These are phyloP conservation scores for Probaryconus sp. DNA, from an alignment of 1,140 invertebrate genomes.

Conservation along the genomic window DNA sequence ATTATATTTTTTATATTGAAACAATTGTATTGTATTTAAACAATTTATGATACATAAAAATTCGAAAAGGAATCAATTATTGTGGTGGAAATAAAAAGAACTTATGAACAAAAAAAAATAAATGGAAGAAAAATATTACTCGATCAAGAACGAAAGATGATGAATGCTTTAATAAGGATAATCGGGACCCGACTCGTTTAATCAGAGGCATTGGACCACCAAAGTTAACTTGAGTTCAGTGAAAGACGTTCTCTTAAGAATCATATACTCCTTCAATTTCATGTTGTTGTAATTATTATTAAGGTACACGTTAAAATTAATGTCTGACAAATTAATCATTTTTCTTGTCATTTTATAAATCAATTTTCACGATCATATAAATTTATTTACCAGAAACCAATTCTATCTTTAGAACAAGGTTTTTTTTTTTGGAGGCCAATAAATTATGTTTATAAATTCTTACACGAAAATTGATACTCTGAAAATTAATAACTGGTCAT, in stretches of 20 bases:
- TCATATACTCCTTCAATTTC: conserved; percentile 28
- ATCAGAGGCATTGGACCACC: conserved; percentile 66
- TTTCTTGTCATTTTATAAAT: no score
- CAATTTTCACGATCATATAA: no score
- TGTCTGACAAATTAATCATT: no score
- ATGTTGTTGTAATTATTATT: conserved; percentile 30
- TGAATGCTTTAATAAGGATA: conserved; percentile 71
- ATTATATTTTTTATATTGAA: no score
- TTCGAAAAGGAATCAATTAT: conserved; percentile 48
- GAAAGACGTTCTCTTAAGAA: conserved; percentile 31
- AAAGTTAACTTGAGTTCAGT: conserved; percentile 56
- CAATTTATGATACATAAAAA: conserved; percentile 12
- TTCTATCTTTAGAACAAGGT: no score
- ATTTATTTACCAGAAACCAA: no score
- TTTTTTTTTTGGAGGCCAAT: no score
- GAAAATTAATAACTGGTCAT: no score
- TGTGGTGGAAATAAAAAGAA: conserved; percentile 42
- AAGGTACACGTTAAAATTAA: conserved; percentile 6
- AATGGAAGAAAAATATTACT: conserved; percentile 51
- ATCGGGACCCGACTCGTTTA: conserved; percentile 70
- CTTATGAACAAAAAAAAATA: conserved; percentile 28
- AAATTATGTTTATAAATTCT: no score
- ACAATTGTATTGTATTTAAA: no score
- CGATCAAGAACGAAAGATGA: conserved; percentile 64
- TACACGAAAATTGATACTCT: no score